A percentile compares a stretch with the other conserved stretches of the same genome.
Conservation (phyloP, 2,888 invertebrate genomes). For the Stenodera caucasica region DNA sequence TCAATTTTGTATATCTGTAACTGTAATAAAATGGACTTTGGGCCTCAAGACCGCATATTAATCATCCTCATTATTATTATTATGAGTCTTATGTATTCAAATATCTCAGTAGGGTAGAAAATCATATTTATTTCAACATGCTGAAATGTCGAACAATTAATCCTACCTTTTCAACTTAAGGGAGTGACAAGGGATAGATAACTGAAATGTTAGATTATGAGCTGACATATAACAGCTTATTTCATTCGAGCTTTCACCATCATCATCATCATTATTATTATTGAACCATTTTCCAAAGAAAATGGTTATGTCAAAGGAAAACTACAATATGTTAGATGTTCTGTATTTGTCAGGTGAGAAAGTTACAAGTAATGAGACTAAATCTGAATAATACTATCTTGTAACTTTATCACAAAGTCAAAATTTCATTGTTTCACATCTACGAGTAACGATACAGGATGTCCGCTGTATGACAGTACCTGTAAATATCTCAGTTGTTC, state of each 20-base stretch:
- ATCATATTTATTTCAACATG: not conserved
- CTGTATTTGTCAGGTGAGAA: not conserved
- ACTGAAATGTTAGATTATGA: slow-evolving; percentile 9
- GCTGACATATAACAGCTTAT: slow-evolving; percentile 16
- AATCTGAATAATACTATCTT: not conserved
- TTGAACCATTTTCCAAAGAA: not conserved
- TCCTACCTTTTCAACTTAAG: slow-evolving; percentile 5
- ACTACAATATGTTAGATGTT: not conserved
- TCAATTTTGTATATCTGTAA: not conserved
- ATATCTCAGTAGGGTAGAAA: not conserved
- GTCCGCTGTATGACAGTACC: no score
- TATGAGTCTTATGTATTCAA: not conserved
- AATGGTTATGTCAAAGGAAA: not conserved
- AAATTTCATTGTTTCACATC: not conserved
- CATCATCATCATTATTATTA: not conserved
- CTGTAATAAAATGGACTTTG: not conserved
- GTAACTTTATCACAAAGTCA: not conserved
- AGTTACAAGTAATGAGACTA: not conserved
- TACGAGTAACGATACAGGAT: not conserved
- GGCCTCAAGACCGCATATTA: not conserved
- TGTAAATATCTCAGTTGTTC: no score
- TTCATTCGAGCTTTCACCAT: not conserved
- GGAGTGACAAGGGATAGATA: slow-evolving; percentile 17
- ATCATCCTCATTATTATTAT: not conserved
- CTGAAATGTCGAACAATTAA: slow-evolving; percentile 3